These are phyloP conservation scores for Rhizomys pruinosus DNA, from an alignment of 2,113 vertebrate genomes.

Conservation along the genomic window DNA sequence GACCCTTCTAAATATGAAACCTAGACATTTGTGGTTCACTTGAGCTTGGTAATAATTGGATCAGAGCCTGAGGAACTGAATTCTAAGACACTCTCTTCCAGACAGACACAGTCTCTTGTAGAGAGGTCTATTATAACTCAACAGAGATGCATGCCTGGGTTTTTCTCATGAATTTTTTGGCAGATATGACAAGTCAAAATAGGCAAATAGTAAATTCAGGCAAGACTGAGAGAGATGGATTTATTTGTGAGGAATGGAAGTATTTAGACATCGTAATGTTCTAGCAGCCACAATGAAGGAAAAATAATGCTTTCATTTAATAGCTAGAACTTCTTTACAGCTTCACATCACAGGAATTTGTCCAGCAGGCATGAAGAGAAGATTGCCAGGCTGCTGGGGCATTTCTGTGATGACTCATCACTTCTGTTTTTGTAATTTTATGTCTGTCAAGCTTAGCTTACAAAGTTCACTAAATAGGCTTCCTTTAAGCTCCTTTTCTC, in stretches of 20 bases:
- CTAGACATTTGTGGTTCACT: background rate
- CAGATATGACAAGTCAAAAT: background rate
- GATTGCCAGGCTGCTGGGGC: background rate
- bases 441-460: background rate
- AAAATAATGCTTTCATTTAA: background rate
- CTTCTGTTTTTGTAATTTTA: background rate
- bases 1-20: background rate
- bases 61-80: background rate
- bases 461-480: background rate
- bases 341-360: no score
- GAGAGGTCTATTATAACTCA: background rate
- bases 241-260: background rate
- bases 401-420: background rate
- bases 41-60: background rate
- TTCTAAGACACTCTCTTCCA: rapidly evolving
- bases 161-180: background rate
- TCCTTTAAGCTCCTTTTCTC: background rate
- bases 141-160: background rate
- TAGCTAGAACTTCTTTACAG: background rate
- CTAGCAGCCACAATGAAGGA: background rate
- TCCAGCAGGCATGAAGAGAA: background rate
- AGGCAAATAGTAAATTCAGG: background rate
- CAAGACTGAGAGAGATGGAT: background rate
- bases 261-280: background rate
- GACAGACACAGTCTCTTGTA: background rate